phyloP scores from a whole-genome alignment of 2,113 vertebrate species.

The Poeciliopsis occidentalis region DNA sequence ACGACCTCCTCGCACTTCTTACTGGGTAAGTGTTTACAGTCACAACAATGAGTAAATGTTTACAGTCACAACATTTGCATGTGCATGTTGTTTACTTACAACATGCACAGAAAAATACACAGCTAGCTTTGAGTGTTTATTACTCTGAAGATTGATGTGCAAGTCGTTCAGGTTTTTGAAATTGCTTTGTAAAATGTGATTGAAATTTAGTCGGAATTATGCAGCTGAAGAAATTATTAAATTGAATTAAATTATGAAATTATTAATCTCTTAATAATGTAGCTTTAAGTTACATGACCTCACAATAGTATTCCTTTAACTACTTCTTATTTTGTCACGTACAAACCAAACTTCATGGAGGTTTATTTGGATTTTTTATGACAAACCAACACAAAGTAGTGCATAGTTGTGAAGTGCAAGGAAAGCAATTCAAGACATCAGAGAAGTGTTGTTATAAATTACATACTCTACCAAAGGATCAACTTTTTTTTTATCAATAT shows the following conservation, averaged over 20 bases:
- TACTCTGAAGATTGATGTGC: neutral
- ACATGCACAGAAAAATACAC: neutral
- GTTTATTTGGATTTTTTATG: too few species aligned
- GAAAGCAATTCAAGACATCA: too few species aligned
- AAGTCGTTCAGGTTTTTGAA: neutral
- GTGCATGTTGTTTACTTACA: neutral
- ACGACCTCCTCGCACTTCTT: constrained; percentile 17
- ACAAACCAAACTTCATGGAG: too few species aligned
- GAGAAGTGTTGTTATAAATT: too few species aligned
- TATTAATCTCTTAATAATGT: neutral
- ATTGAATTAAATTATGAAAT: too few species aligned
- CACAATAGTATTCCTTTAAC: too few species aligned
- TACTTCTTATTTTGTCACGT: too few species aligned
- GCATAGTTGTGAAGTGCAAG: too few species aligned
- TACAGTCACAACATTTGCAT: neutral
- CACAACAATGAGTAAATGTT: constrained; percentile 78
- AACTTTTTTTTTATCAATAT: too few species aligned
- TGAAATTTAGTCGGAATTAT: neutral
- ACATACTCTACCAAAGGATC: too few species aligned
- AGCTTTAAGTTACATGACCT: too few species aligned
- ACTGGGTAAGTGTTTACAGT: constrained; percentile 79
- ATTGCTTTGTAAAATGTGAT: neutral
- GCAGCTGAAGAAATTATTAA: neutral
- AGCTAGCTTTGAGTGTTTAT: neutral
- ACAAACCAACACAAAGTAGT: too few species aligned